Evolutionary conservation across 2,797 vertebrate species (phyloP), one percentile per base, ranked within the genome.

Genomic region (Synaphobranchus kaupii): DNA sequence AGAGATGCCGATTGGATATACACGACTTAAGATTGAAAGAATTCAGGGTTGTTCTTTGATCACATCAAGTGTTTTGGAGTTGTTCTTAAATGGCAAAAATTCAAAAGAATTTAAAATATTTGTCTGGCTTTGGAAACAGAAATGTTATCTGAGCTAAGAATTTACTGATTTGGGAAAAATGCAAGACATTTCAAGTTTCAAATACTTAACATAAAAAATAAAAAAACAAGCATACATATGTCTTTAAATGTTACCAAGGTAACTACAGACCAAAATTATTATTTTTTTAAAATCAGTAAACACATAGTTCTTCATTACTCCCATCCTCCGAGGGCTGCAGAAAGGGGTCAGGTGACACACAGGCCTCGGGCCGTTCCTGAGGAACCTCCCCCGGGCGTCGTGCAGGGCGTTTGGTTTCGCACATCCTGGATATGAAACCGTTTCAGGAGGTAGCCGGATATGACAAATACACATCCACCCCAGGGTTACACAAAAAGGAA

Each of bases 131-230:
- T 50, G 10, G 66, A 7, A 68, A 68, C 66, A 10, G n/a, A 68
- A 28, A 28, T 22, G 7, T 73, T 73, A 12, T 73, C 31, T 73
- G 31, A 73, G 66, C 31, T 39, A 39, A 76, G 71, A 39, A 17
- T 39, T 73, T 34, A 73, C 71, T 73, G 2, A 73, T 34, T 4
- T 3, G 12, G 48, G 10, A 83, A 31, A 83, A 83, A 83, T 31
- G 31, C 31, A 78, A 44, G 73, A 78, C 28, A 39, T 13, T 44
- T 50, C 58, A 34, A 92, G 96, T 17, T 76, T 20, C 95, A 97
- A 91, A 95, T 95, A 95, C 95, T 95, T 95, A 96, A 95, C 95
- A 96, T 96, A 31, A 34, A 84, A 34, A 84, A 80, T 22, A 0
- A 2, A 84, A 84, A 56, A 83, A 82, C 22, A 84, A 34, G 48